Base-by-base conservation (phyloP, 1,140 invertebrate species). In the Nebria ingens region DNA sequence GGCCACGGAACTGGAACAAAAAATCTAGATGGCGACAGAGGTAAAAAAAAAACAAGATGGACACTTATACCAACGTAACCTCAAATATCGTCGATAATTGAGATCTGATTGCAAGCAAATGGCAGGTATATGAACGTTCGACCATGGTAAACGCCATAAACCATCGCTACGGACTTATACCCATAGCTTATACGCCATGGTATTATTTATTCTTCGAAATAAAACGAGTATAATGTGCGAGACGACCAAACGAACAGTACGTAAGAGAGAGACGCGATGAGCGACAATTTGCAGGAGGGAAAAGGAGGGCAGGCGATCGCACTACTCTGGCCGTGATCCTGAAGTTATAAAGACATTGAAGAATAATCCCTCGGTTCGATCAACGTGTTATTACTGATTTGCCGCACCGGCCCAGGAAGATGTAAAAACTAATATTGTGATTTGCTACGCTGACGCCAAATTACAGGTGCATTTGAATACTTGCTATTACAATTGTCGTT, bases 61-160 rank as follows among this genome's bases (percentile, higher is more conserved):
- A 29, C 4, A 29, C 13, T 6, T 13, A 29, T n/a, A n/a, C n/a
- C 40, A 45, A 45, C 40, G 40, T 45, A 45, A 45, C 40, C 40
- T 45, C 40, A 45, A 45, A 45, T 45, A 45, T 45, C 40, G 40
- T 45, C 40, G 40, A 45, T 45, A 45, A 45, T 45, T 45, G 40
- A 45, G 40, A 45, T 45, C 40, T 45, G 40, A 45, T 45, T 45
- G 40, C 40, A 17, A 45, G 40, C 40, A 45, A 45, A 45, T 45
- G 40, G 40, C 40, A 45, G 40, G 40, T 45, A 45, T 45, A 45
- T 45, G 40, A 45, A 45, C 17, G 40, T 17, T 4, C 40, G 40
- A 3, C 40, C 40, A 12, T 17, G 40, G 40, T 45, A 45, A 9
- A 45, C 40, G 40, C 9, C 9, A 45, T 45, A 45, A 45, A 45